These are phyloP conservation scores for Zaprionus taronus DNA, from an alignment of 1,140 invertebrate genomes.

Conservation along the genomic window DNA sequence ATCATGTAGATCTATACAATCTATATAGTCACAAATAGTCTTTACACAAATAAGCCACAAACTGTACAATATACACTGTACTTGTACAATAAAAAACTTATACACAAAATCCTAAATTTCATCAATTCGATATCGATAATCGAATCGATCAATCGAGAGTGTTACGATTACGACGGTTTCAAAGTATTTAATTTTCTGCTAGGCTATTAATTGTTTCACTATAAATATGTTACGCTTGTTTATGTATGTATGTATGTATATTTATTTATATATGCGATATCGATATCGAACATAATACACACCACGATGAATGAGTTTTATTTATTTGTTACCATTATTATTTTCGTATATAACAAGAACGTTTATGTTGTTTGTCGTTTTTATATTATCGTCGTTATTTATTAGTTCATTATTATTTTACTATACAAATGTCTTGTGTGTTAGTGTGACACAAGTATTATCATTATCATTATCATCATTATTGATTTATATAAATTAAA, in stretches of 20 bases:
- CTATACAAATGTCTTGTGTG: constrained; percentile 74
- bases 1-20: constrained; percentile 39
- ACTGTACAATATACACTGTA: constrained; percentile 65
- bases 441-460: neutral
- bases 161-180: constrained; percentile 72
- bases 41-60: constrained; percentile 81
- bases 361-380: constrained; percentile 25
- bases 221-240: constrained; percentile 37
- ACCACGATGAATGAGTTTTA: constrained; percentile 65
- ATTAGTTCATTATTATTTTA: constrained; percentile 61
- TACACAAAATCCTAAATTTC: constrained; percentile 54
- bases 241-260: constrained; percentile 52
- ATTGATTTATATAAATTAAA: constrained; percentile 50
- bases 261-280: constrained; percentile 44
- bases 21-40: constrained; percentile 63
- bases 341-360: constrained; percentile 75
- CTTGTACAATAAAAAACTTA: constrained; percentile 74
- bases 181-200: constrained; percentile 62
- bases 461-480: constrained; percentile 46
- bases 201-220: constrained; percentile 56
- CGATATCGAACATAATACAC: constrained; percentile 64
- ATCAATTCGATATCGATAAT: constrained; percentile 17
- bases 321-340: constrained; percentile 31
- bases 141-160: constrained; percentile 26
- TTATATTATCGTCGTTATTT: constrained; percentile 33